Conservation (phyloP, 2,797 vertebrate species). For the Spondyliosoma cantharus region DNA sequence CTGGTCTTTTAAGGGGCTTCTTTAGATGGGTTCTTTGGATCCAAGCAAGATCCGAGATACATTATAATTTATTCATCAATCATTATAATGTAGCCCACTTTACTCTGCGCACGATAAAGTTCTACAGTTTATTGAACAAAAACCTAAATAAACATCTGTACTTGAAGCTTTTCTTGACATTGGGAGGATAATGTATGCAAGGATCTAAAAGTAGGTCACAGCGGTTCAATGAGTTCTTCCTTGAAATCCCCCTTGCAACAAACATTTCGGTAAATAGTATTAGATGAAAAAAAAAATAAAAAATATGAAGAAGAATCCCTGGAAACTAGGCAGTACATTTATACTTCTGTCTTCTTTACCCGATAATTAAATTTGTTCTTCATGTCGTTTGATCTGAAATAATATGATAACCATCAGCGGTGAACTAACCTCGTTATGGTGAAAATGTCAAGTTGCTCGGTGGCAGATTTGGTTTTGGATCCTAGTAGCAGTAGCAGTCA, state of each 20-base stretch:
- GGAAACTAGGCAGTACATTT: slow-evolving; percentile 6
- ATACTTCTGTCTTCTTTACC: neutral
- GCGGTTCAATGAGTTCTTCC: neutral
- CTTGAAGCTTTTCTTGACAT: slow-evolving; percentile 25
- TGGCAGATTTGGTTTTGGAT: slow-evolving; percentile 9
- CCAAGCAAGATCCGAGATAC: slow-evolving; percentile 4
- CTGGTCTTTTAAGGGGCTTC: neutral
- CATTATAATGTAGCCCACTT: slow-evolving; percentile 3
- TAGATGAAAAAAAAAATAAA: neutral
- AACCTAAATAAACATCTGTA: slow-evolving; percentile 3
- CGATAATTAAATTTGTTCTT: neutral
- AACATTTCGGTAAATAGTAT: neutral
- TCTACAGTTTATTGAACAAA: slow-evolving; percentile 1
- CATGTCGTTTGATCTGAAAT: slow-evolving; percentile 11
- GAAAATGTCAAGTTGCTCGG: neutral
- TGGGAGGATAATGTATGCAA: slow-evolving; percentile 20
- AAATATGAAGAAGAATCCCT: slow-evolving; percentile 9
- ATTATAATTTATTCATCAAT: slow-evolving; percentile 15
- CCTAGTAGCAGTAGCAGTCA: neutral
- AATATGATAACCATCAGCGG: neutral
- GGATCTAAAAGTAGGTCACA: slow-evolving; percentile 8
- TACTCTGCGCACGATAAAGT: too few relatives aligned
- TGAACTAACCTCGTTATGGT: slow-evolving; percentile 1
- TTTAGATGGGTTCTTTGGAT: slow-evolving; percentile 9
- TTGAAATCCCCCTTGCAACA: slow-evolving; percentile 16